phyloP scores from a whole-genome alignment of 2,888 invertebrate genomes.

The Dascillus cervinus region DNA sequence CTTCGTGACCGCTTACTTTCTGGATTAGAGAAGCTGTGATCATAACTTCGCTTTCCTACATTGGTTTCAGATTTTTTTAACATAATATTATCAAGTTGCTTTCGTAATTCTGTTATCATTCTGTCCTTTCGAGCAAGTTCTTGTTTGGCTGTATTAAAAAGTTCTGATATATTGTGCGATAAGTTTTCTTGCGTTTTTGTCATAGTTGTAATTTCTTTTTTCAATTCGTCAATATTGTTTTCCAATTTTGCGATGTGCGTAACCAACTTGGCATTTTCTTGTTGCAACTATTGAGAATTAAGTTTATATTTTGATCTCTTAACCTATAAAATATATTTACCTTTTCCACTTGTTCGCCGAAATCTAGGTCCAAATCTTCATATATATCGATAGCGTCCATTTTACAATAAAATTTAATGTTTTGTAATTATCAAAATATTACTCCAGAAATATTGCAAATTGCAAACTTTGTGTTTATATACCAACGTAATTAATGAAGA shows the following conservation, averaged over 20 bases:
- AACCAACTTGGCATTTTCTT: constrained; percentile 23
- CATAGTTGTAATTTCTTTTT: constrained; percentile 25
- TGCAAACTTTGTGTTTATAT: no score
- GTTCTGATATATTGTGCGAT: constrained; percentile 41
- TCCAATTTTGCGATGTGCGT: constrained; percentile 26
- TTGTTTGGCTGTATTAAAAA: constrained; percentile 43
- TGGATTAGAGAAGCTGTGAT: no score
- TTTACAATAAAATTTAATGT: constrained; percentile 3
- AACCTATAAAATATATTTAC: constrained; percentile 17
- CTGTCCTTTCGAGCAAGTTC: constrained; percentile 45
- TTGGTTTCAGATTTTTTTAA: no score
- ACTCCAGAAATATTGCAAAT: neutral
- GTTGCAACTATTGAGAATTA: constrained; percentile 27
- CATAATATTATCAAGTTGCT: constrained; percentile 32
- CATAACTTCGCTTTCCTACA: no score
- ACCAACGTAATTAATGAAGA: neutral
- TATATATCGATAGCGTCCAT: constrained; percentile 38
- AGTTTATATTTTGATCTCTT: constrained; percentile 12
- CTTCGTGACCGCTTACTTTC: no score
- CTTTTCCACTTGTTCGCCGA: constrained; percentile 24
- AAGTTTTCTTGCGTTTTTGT: constrained; percentile 34
- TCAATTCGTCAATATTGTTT: constrained; percentile 27
- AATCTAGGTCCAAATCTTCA: constrained; percentile 35
- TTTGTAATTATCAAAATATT: neutral
- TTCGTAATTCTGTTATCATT: constrained; percentile 40